These are phyloP conservation scores for Trichonephila inaurata DNA, from an alignment of 1,140 invertebrate species.

Conservation along the genomic window DNA sequence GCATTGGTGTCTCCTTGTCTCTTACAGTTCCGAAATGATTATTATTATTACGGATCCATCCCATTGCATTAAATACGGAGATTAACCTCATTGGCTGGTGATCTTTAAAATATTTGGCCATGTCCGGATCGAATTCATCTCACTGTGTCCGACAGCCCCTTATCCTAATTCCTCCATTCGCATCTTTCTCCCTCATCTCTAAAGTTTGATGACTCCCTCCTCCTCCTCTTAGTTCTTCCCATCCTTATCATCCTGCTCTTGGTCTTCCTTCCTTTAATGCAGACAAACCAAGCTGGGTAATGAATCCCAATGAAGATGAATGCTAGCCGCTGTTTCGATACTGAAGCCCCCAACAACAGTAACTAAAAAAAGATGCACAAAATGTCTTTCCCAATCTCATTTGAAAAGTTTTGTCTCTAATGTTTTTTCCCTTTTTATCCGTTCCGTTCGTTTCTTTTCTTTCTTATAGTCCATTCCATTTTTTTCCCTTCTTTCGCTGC, in stretches of 20 bases:
- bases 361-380: conserved; percentile 63
- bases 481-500: not conserved
- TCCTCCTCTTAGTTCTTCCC: not conserved
- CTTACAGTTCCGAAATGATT: conserved; percentile 10
- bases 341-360: conserved; percentile 55
- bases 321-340: conserved; percentile 72
- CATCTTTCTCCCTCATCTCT: conserved; percentile 44
- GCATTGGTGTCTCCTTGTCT: not conserved
- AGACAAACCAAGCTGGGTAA: conserved; percentile 71
- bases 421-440: conserved; percentile 56
- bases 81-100: conserved; percentile 68
- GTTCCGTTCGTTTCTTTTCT: conserved; percentile 42
- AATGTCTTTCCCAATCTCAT: conserved; percentile 73
- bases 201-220: conserved; percentile 52
- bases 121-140: conserved; percentile 67
- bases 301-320: conserved; percentile 76
- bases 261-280: conserved; percentile 69
- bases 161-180: conserved; percentile 66
- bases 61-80: conserved; percentile 65
- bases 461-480: conserved; percentile 56
- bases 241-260: conserved; percentile 58
- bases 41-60: conserved; percentile 26
- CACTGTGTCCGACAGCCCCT: conserved; percentile 51
- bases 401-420: conserved; percentile 76
- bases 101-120: conserved; percentile 71